These are phyloP conservation scores for Neoitamus cyanurus DNA, from an alignment of 2,888 invertebrate genomes.

Conservation along the genomic window DNA sequence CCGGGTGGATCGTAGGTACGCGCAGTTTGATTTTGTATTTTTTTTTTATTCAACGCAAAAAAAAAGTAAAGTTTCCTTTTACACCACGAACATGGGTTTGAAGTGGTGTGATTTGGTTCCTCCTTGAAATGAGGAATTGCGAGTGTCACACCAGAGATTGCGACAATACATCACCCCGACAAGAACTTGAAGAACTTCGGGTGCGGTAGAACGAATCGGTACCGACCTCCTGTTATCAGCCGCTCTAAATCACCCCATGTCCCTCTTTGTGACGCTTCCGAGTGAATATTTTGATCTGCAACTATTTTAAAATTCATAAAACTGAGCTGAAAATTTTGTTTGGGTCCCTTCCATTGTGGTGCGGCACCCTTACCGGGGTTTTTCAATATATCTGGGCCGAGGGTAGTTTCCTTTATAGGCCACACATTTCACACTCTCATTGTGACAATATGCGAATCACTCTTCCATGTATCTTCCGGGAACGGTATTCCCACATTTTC, in stretches of 20 bases:
- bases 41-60: background rate
- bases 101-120: conserved; percentile 25
- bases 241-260: conserved; percentile 28
- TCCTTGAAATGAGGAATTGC: conserved; percentile 20
- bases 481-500: conserved; percentile 32
- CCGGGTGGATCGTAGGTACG: background rate
- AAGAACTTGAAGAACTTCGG: background rate
- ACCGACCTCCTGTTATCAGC: background rate
- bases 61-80: background rate
- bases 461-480: background rate
- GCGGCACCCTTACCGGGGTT: conserved; percentile 4
- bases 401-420: conserved; percentile 42
- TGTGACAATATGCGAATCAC: conserved; percentile 49
- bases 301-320: conserved; percentile 48
- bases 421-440: conserved; percentile 51
- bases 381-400: background rate
- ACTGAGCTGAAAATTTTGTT: conserved; percentile 39
- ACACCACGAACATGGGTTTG: conserved; percentile 13
- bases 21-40: background rate
- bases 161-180: conserved; percentile 19
- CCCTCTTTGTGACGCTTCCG: background rate
- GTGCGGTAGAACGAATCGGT: background rate
- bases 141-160: background rate
- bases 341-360: conserved; percentile 26
- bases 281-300: conserved; percentile 39